phyloP scores from a whole-genome alignment of 2,797 vertebrate species.

The Gobionotothen gibberifrons region DNA sequence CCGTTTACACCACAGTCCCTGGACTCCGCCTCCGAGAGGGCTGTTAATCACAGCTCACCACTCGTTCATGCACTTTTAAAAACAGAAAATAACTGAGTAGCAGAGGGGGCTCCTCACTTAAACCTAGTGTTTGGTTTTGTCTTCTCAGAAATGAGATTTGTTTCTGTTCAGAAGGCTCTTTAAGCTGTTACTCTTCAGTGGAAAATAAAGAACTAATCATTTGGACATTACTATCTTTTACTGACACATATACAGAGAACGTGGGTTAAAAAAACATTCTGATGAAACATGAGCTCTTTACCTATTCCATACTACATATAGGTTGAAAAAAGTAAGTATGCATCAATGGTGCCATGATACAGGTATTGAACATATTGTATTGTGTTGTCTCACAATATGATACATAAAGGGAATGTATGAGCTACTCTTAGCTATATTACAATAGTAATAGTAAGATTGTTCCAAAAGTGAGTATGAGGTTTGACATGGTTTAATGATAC shows the following conservation, averaged over 20 bases:
- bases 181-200: slow-evolving; percentile 33
- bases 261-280: neutral
- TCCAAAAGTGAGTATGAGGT: too few species aligned
- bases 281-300: slow-evolving; percentile 11
- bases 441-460: too few species aligned
- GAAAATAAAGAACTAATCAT: slow-evolving; percentile 8
- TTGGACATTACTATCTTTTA: neutral
- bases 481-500: neutral
- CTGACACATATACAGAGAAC: neutral
- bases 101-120: slow-evolving; percentile 24
- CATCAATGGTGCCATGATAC: too few species aligned
- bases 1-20: slow-evolving; percentile 81
- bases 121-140: slow-evolving; percentile 20
- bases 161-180: too few species aligned
- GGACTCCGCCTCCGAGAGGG: slow-evolving; percentile 68
- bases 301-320: neutral
- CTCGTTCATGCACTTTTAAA: slow-evolving; percentile 69
- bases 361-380: too few species aligned
- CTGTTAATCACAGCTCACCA: slow-evolving; percentile 81
- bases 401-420: neutral
- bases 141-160: slow-evolving; percentile 25
- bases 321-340: too few species aligned
- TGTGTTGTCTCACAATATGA: neutral
- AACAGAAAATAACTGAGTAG: slow-evolving; percentile 71
- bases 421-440: too few species aligned